These are phyloP conservation scores for Nemopilema nomurai DNA, from an alignment of 30 jellyfish, hydroid and myxozoan species.

Conservation along the genomic window DNA sequence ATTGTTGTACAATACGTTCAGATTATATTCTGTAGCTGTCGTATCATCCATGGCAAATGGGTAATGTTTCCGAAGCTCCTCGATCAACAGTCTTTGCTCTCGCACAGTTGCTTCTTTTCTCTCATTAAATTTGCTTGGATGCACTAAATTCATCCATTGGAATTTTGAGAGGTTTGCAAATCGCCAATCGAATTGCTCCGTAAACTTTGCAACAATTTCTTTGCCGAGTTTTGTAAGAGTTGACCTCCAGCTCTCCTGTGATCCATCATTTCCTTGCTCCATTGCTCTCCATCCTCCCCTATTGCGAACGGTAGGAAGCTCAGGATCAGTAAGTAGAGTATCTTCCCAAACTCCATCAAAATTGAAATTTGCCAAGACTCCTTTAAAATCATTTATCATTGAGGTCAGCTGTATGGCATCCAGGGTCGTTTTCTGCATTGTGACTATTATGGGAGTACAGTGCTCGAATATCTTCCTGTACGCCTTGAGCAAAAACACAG, in stretches of 20 bases:
- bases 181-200: constrained; percentile 53
- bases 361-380: constrained; percentile 27
- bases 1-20: constrained; percentile 39
- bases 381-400: constrained; percentile 41
- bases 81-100: constrained; percentile 45
- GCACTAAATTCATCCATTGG: constrained; percentile 33
- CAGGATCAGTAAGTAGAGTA: constrained; percentile 45
- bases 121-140: constrained; percentile 42
- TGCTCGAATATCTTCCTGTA: constrained; percentile 58
- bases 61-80: constrained; percentile 37
- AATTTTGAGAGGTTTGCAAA: constrained; percentile 38
- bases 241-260: constrained; percentile 44
- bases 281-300: constrained; percentile 50
- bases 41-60: constrained; percentile 42
- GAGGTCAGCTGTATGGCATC: constrained; percentile 54
- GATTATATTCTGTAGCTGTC: no score
- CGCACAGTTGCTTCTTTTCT: constrained; percentile 45
- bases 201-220: constrained; percentile 43
- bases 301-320: constrained; percentile 33
- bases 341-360: constrained; percentile 37
- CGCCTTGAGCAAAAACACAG: constrained; percentile 43
- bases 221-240: constrained; percentile 18
- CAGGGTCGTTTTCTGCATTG: constrained; percentile 47
- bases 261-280: constrained; percentile 64
- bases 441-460: constrained; percentile 49